phyloP scores from a whole-genome alignment of 2,797 vertebrate species.

The Liparis tanakae region DNA sequence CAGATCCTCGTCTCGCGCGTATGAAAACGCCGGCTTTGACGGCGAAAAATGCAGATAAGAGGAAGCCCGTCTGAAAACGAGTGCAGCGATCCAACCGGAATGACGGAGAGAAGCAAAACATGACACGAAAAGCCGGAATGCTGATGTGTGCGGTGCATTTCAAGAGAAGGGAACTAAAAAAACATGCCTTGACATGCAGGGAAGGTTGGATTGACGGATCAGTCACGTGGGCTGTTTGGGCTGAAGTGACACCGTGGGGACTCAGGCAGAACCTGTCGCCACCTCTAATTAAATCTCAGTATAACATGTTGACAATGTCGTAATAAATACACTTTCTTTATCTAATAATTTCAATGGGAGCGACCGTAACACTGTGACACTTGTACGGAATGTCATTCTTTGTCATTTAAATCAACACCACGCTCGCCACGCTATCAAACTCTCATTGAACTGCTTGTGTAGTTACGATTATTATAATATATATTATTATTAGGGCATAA shows the following conservation, averaged over 20 bases:
- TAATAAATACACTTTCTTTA: conserved; percentile 6
- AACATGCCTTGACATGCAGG: conserved; percentile 48
- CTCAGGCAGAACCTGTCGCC: conserved; percentile 13
- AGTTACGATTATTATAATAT: too few species aligned
- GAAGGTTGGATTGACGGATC: conserved; percentile 12
- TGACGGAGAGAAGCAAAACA: conserved; percentile 52
- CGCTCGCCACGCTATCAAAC: not conserved
- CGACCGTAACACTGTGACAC: not conserved
- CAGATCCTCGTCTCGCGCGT: conserved; percentile 42
- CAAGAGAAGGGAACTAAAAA: conserved; percentile 4
- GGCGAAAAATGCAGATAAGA: conserved; percentile 28
- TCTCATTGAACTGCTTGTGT: not conserved
- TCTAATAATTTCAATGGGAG: not conserved
- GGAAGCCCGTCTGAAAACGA: conserved; percentile 53
- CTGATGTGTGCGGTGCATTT: conserved; percentile 46
- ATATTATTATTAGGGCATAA: too few species aligned
- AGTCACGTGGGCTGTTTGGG: conserved; percentile 27
- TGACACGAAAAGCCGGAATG: conserved; percentile 35
- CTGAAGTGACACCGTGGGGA: conserved; percentile 25
- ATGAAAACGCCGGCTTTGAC: conserved; percentile 42
- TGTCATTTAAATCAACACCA: not conserved
- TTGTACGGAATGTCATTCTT: not conserved
- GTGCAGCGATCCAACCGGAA: conserved; percentile 64
- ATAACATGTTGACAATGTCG: not conserved
- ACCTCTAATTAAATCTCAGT: conserved; percentile 21